Evolutionary conservation across 2,797 vertebrate species (phyloP).

Genomic region (Erethizon dorsatum): DNA sequence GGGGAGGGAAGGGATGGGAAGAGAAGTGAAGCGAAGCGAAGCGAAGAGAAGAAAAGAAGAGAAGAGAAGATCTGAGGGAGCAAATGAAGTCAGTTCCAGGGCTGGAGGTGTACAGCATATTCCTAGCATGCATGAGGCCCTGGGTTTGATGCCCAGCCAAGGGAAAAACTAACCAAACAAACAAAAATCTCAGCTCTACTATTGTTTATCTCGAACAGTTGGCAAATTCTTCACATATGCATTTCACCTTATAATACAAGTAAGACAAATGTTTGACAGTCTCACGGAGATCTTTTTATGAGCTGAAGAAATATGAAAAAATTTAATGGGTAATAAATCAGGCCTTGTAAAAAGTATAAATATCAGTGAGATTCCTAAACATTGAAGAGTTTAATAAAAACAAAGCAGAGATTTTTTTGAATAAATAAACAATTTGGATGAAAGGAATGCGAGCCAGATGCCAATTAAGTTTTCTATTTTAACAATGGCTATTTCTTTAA

Average conservation of each 20-base stretch:
- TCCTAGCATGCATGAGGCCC: neutral
- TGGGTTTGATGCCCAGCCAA: neutral
- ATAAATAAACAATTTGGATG: slow-evolving; percentile 4
- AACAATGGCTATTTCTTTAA: neutral
- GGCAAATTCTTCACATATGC: neutral
- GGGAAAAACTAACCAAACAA: neutral
- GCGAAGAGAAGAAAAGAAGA: neutral
- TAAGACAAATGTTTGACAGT: neutral
- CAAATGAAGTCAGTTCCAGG: neutral
- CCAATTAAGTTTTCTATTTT: slow-evolving; percentile 19
- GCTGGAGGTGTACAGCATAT: neutral
- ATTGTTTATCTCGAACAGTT: neutral
- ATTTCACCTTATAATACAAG: neutral
- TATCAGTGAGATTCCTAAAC: neutral
- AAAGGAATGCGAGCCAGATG: neutral
- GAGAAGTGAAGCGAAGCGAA: neutral
- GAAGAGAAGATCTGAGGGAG: neutral
- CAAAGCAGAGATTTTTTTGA: neutral
- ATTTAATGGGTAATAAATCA: neutral
- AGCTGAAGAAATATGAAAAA: neutral
- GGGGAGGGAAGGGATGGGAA: too few relatives aligned
- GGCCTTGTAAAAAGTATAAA: neutral
- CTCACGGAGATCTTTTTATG: neutral
- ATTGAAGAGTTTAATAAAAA: neutral
- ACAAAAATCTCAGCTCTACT: neutral